Evolutionary conservation across 2,888 invertebrate genomes (phyloP).

Genomic region (Alloplasta piceator): DNA sequence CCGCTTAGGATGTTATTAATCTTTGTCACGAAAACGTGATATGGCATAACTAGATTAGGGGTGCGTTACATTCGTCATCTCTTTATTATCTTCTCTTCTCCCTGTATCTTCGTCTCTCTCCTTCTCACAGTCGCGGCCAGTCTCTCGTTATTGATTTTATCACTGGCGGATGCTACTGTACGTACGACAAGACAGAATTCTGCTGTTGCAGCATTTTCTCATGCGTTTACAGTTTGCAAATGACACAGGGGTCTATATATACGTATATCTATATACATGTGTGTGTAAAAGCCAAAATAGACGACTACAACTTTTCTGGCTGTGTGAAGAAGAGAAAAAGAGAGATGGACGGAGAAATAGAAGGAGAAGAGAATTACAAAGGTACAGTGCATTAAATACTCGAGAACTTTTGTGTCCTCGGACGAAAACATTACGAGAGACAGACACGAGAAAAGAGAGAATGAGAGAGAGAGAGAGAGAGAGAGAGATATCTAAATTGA

Average conservation of each 20-base stretch:
- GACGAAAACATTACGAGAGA: slow-evolving; percentile 69
- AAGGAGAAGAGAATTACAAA: slow-evolving; percentile 73
- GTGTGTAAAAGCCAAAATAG: slow-evolving; percentile 29
- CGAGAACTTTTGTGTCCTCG: slow-evolving; percentile 74
- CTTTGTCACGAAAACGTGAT: slow-evolving; percentile 60
- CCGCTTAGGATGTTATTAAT: slow-evolving; percentile 4
- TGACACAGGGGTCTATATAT: slow-evolving; percentile 3
- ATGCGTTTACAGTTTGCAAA: slow-evolving; percentile 16
- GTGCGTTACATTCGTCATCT: slow-evolving; percentile 48
- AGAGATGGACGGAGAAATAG: slow-evolving; percentile 53
- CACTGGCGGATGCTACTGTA: slow-evolving; percentile 75
- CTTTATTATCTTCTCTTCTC: slow-evolving; percentile 43
- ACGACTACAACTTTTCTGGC: neutral
- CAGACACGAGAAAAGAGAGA: slow-evolving; percentile 7
- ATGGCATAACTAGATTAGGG: slow-evolving; percentile 64
- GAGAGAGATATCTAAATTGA: slow-evolving; percentile 71
- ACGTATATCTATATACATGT: slow-evolving; percentile 6
- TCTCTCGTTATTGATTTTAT: slow-evolving; percentile 81
- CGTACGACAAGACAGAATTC: slow-evolving; percentile 31
- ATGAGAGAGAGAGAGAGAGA: slow-evolving; percentile 2
- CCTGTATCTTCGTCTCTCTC: slow-evolving; percentile 20
- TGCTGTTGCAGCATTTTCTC: slow-evolving; percentile 23
- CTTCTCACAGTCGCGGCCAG: slow-evolving; percentile 21
- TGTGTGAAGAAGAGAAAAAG: slow-evolving; percentile 40
- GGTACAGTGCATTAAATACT: slow-evolving; percentile 81